Conservation (phyloP, 2,888 invertebrate genomes). For the Leucoptera coffeella region DNA sequence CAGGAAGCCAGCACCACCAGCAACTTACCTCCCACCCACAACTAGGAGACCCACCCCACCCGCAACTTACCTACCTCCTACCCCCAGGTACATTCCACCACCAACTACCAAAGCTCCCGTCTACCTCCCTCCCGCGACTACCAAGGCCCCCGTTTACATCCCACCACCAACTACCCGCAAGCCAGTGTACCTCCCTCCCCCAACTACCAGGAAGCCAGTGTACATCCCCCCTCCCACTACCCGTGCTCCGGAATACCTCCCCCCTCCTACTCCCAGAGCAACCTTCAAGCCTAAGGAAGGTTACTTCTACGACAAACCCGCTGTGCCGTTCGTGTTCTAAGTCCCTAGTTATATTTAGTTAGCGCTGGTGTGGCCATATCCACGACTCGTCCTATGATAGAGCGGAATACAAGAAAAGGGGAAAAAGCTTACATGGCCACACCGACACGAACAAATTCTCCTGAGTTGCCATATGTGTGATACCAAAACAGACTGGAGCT, state of each 20-base stretch:
- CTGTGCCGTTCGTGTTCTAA: constrained; percentile 37
- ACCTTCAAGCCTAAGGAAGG: constrained; percentile 30
- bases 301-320: constrained; percentile 38
- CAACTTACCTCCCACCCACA: constrained; percentile 5
- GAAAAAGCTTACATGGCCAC: too few relatives aligned
- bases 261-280: constrained; percentile 15
- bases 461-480: constrained; percentile 41
- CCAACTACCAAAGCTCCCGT: constrained; percentile 7
- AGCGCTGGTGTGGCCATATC: constrained; percentile 47
- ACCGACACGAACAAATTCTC: too few relatives aligned
- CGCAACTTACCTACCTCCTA: constrained; percentile 4
- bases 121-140: constrained; percentile 12
- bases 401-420: too few relatives aligned
- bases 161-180: constrained; percentile 13
- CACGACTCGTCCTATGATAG: too few relatives aligned
- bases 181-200: constrained; percentile 12
- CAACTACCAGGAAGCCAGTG: constrained; percentile 11
- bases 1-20: constrained; percentile 5
- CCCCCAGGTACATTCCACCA: constrained; percentile 2
- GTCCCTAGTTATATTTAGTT: constrained; percentile 15
- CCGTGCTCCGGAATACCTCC: constrained; percentile 2
- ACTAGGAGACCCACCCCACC: constrained; percentile 5
- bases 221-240: constrained; percentile 15
- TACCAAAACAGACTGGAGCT: constrained; percentile 21
- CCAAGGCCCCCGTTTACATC: constrained; percentile 11